phyloP scores from a whole-genome alignment of 2,797 vertebrate genomes.

The Clarias fuscus region DNA sequence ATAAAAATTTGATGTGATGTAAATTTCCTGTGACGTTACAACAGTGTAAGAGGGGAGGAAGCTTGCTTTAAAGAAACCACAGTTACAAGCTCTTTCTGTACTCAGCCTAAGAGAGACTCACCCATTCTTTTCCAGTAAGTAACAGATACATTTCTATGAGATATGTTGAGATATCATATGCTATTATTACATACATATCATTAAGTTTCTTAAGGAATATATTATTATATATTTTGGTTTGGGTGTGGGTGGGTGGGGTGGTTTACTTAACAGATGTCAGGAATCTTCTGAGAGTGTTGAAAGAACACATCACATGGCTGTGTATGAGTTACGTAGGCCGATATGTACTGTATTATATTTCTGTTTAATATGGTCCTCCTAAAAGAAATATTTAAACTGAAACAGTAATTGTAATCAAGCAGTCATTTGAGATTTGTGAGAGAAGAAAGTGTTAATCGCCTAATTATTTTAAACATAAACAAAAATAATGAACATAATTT shows the following conservation, averaged over 20 bases:
- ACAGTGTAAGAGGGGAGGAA: background rate
- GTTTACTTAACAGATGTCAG: background rate
- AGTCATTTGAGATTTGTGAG: background rate
- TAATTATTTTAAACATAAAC: background rate
- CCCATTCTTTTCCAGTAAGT: conserved; percentile 26
- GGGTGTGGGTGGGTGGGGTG: too few species aligned
- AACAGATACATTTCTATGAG: background rate
- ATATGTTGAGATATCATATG: background rate
- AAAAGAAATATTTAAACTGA: background rate
- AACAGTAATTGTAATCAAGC: too few species aligned
- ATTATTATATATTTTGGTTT: background rate
- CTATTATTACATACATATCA: background rate
- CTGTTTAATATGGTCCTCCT: background rate
- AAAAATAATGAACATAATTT: background rate
- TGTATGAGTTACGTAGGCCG: background rate
- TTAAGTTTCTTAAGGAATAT: background rate
- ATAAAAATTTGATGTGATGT: background rate
- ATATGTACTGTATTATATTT: background rate
- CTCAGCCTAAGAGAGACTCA: background rate
- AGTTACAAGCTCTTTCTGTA: background rate
- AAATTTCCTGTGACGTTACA: background rate
- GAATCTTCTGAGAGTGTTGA: background rate
- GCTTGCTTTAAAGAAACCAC: background rate
- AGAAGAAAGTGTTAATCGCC: background rate
- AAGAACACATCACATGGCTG: background rate